Percentiles rank a stretch among this genome's conserved stretches.
Evolutionary conservation across 2,113 vertebrate species (phyloP).

Genomic region (Gasterosteus aculeatus): DNA sequence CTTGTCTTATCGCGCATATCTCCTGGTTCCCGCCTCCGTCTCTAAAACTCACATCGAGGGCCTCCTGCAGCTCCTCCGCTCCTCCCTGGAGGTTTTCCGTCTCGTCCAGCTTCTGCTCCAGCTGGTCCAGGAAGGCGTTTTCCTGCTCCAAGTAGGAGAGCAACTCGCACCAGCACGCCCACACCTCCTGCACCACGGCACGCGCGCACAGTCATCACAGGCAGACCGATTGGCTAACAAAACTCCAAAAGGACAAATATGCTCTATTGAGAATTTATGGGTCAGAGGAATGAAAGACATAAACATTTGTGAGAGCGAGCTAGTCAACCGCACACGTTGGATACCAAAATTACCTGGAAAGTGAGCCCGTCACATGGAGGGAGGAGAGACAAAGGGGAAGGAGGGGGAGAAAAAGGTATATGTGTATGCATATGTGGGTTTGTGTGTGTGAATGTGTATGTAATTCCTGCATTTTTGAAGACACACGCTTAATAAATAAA

Average conservation of each 20-base stretch:
- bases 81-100: conserved; percentile 88
- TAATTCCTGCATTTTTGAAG: too few relatives aligned
- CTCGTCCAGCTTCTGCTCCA: conserved; percentile 90
- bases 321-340: neutral
- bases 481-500: too few relatives aligned
- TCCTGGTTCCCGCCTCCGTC: neutral
- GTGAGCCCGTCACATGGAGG: neutral
- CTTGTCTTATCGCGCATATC: too few relatives aligned
- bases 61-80: conserved; percentile 88
- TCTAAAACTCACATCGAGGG: conserved; percentile 87
- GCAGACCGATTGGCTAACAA: neutral
- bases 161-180: conserved; percentile 95
- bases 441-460: too few relatives aligned
- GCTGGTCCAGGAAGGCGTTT: conserved; percentile 91
- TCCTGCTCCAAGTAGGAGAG: conserved; percentile 92
- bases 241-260: neutral
- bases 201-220: neutral
- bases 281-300: neutral
- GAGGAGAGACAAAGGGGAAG: too few relatives aligned
- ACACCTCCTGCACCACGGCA: conserved; percentile 88
- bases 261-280: neutral
- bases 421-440: too few relatives aligned
- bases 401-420: neutral
- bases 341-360: neutral
- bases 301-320: neutral